A percentile compares a stretch with the other conserved stretches of the same genome.
phyloP scores from a whole-genome alignment of 2,888 invertebrate genomes.

The Ommatoiulus sabulosus region DNA sequence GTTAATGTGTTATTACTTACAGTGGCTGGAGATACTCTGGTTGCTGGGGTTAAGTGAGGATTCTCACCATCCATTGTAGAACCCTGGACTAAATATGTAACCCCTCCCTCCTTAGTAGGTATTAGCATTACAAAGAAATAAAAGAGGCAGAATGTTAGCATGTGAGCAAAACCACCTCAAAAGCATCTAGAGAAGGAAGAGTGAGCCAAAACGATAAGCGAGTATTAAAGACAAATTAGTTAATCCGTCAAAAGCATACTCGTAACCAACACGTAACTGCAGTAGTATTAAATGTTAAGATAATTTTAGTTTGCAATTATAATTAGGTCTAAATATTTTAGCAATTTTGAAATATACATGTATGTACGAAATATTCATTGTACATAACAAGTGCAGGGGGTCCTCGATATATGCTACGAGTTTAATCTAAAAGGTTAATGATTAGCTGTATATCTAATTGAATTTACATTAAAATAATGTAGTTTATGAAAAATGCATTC shows the following conservation, averaged over 20 bases:
- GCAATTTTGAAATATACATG: too few species aligned
- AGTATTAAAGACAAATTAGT: background rate
- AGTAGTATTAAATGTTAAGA: too few species aligned
- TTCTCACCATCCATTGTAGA: slow-evolving; percentile 71
- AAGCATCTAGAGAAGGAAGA: background rate
- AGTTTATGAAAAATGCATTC: too few species aligned
- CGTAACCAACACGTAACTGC: background rate
- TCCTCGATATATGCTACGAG: too few species aligned
- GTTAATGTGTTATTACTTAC: slow-evolving; percentile 73
- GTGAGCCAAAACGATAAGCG: background rate
- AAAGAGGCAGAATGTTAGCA: background rate
- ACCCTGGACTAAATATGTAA: slow-evolving; percentile 65
- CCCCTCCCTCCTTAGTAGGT: slow-evolving; percentile 61
- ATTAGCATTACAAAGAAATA: slow-evolving; percentile 29
- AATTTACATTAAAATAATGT: too few species aligned
- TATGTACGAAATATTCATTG: too few species aligned
- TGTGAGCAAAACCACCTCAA: background rate
- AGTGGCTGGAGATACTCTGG: slow-evolving; percentile 89
- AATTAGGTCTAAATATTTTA: too few species aligned
- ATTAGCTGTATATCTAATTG: too few species aligned
- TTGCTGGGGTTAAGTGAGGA: slow-evolving; percentile 79
- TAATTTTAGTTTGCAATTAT: too few species aligned
- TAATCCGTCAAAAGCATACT: background rate
- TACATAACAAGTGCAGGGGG: too few species aligned
- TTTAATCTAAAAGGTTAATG: too few species aligned